phyloP scores from a whole-genome alignment of 2,113 vertebrate genomes.

The Rynchops niger region DNA sequence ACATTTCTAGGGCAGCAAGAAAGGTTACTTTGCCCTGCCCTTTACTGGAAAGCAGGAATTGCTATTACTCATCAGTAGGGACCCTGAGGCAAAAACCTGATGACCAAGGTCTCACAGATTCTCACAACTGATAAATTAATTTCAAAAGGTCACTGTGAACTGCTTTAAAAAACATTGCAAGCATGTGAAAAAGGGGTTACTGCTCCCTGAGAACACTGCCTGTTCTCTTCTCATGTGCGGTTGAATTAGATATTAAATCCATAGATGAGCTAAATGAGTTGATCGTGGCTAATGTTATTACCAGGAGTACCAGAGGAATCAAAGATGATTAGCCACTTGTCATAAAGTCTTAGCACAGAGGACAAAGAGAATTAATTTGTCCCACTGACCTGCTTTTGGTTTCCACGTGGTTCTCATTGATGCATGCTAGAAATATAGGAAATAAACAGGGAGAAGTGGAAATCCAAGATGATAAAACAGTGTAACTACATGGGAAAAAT shows the following conservation, averaged over 20 bases:
- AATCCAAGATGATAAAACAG: not conserved
- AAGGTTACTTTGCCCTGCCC: not conserved
- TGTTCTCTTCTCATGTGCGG: not conserved
- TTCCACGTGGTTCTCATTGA: not conserved
- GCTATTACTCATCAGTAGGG: not conserved
- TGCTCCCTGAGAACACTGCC: not conserved
- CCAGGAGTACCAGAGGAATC: conserved; percentile 30
- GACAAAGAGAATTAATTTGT: conserved; percentile 28
- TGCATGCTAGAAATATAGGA: not conserved
- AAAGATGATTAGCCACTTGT: conserved; percentile 41
- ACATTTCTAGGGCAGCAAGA: not conserved
- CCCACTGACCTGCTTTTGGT: conserved; percentile 18
- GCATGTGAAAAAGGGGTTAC: not conserved
- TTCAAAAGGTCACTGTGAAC: not conserved
- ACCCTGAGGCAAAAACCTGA: not conserved
- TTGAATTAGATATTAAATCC: conserved; percentile 3
- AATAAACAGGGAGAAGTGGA: not conserved
- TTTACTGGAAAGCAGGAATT: not conserved
- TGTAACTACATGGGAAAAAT: not conserved
- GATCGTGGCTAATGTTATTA: conserved; percentile 13
- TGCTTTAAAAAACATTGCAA: not conserved
- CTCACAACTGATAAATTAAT: not conserved
- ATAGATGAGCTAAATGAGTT: conserved; percentile 39
- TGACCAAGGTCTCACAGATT: not conserved
- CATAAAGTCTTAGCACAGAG: conserved; percentile 11